Base-by-base conservation (phyloP, 2,888 invertebrate species). In the Scaptodrosophila latifasciaeformis region DNA sequence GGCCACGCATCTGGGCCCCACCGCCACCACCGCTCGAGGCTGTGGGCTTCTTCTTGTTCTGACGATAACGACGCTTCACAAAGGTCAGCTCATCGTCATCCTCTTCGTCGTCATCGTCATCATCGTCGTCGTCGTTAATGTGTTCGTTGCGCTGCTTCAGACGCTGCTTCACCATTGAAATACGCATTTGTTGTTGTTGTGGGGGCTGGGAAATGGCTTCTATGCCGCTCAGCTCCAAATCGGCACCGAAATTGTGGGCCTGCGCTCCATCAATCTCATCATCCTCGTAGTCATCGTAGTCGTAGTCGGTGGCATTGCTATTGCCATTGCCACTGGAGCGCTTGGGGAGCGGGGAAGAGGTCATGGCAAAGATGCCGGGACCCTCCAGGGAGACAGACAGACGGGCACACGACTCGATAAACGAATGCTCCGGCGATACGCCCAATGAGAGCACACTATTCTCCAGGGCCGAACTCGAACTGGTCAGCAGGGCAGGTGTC, bases 381-480 rank as follows among this genome's bases (percentile, higher is more conserved):
- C 92, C 96, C 87, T 96, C 96, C 53, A 96, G 89, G 59, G 95
- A 96, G 70, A 96, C 93, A 37, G 95, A 95, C 55, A 96, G 90
- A 29, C 96, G 89, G 4, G 95, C 94, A 86, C 94, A 94, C 63
- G 93, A 94, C 88, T 94, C 94, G 30, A 95, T 89, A 65, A 95
- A 89, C 59, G 93, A 93, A 84, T 95, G 94, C 86, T 95, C 95
- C 13, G 94, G 94, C 66, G 95, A 95, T 86, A 94, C 93, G 70
- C 94, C 94, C 62, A 94, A 88, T 2, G 92, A 91, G 53, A 90
- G 89, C 44, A 88, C 88, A 69, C 89, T 89, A 70, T 86, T 86
- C 59, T 89, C 89, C 70, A 88, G 86, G 49, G 88, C 88, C 44
- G 89, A 90, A 70, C 89, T 91, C 62, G 89, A 91, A 56, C 91